These are phyloP conservation scores for Drosophila funebris DNA, from an alignment of 1,140 invertebrate species.

Conservation along the genomic window DNA sequence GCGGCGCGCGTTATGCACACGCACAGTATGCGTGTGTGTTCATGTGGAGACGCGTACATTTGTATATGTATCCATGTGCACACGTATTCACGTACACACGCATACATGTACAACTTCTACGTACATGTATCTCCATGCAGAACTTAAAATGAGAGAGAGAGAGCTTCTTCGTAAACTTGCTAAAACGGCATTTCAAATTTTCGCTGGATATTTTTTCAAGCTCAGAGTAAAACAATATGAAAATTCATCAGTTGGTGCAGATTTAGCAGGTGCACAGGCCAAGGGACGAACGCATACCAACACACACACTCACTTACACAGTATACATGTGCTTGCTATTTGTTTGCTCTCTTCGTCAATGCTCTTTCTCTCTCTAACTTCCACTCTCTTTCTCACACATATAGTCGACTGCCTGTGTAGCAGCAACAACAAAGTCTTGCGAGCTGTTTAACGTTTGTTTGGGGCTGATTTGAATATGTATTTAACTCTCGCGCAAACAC, in stretches of 20 bases:
- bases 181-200: background rate
- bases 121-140: slow-evolving; percentile 24
- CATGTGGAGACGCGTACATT: slow-evolving; percentile 34
- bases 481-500: slow-evolving; percentile 38
- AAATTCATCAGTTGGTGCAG: slow-evolving; percentile 23
- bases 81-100: slow-evolving; percentile 23
- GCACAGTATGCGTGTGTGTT: slow-evolving; percentile 62
- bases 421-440: slow-evolving; percentile 18
- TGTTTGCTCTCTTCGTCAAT: slow-evolving; percentile 3
- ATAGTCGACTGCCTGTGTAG: background rate
- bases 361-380: slow-evolving; percentile 21
- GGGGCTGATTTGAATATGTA: slow-evolving; percentile 74
- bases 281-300: slow-evolving; percentile 4
- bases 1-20: slow-evolving; percentile 72
- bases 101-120: background rate
- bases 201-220: background rate
- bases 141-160: slow-evolving; percentile 12
- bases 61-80: slow-evolving; percentile 6
- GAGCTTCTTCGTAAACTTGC: background rate
- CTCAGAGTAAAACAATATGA: slow-evolving; percentile 24
- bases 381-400: slow-evolving; percentile 18
- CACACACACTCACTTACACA: slow-evolving; percentile 23
- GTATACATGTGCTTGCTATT: slow-evolving; percentile 49
- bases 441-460: slow-evolving; percentile 14
- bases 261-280: slow-evolving; percentile 52